A percentile compares a stretch with the other conserved stretches of the same genome.
Evolutionary conservation across 2,797 vertebrate genomes (phyloP).

Genomic region (Sphaeramia orbicularis): DNA sequence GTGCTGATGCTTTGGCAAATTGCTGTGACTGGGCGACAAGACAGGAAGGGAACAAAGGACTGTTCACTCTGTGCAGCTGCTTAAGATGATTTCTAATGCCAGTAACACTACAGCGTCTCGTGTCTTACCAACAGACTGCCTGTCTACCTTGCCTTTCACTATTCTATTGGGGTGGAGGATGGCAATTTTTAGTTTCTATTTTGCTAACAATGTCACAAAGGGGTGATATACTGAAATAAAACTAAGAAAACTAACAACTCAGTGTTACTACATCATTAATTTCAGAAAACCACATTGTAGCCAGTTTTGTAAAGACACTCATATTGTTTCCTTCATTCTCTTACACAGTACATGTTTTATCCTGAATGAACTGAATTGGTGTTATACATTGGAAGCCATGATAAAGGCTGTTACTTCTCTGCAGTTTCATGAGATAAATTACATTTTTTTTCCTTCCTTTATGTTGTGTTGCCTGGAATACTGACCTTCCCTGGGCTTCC

Average conservation of each 20-base stretch:
- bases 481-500: constrained; percentile 85
- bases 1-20: constrained; percentile 42
- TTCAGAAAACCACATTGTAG: not conserved
- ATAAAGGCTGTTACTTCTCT: constrained; percentile 47
- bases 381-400: constrained; percentile 42
- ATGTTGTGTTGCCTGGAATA: constrained; percentile 83
- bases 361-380: constrained; percentile 18
- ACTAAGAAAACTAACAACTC: constrained; percentile 70
- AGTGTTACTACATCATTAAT: constrained; percentile 38
- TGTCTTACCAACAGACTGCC: constrained; percentile 16
- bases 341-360: no score
- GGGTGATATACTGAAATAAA: constrained; percentile 39
- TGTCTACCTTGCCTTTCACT: constrained; percentile 22
- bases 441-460: constrained; percentile 69
- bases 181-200: constrained; percentile 41
- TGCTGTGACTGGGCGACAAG: constrained; percentile 37
- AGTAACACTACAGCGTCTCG: constrained; percentile 38
- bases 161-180: constrained; percentile 38
- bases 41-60: constrained; percentile 49
- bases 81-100: constrained; percentile 33
- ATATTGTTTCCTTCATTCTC: not conserved
- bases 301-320: constrained; percentile 3
- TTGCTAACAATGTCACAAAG: constrained; percentile 12
- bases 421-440: constrained; percentile 40
- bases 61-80: constrained; percentile 56